A percentile compares a stretch with the other conserved stretches of the same genome.
Conservation (phyloP, 2,797 vertebrate species). For the Periophthalmus magnuspinnatus region DNA sequence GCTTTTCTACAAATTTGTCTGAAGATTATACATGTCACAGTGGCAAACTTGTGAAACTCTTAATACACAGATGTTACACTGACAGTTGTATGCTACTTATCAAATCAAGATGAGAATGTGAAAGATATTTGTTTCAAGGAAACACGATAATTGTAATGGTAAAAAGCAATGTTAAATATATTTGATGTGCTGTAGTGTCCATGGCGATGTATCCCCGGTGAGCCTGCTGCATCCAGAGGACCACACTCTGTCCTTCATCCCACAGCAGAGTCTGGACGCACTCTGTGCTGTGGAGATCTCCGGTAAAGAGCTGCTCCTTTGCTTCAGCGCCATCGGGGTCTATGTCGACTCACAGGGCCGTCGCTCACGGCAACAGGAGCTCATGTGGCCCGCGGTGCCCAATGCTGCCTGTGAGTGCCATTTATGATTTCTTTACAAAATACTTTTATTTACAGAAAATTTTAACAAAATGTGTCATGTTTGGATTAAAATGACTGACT, state of each 20-base stretch:
- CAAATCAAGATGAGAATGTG: too few relatives aligned
- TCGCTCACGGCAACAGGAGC: constrained; percentile 94
- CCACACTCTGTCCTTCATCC: constrained; percentile 93
- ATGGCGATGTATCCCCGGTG: constrained; percentile 81
- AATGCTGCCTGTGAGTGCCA: constrained; percentile 90
- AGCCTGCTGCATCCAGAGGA: constrained; percentile 92
- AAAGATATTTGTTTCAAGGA: too few relatives aligned
- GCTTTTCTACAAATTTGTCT: not conserved
- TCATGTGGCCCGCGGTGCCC: constrained; percentile 96
- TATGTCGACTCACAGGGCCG: constrained; percentile 97
- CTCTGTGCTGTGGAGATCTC: constrained; percentile 97
- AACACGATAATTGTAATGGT: too few relatives aligned
- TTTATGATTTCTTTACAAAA: not conserved
- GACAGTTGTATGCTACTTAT: too few relatives aligned
- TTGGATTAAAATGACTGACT: not conserved
- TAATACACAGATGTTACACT: too few relatives aligned
- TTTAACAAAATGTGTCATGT: not conserved
- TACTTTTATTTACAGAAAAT: not conserved
- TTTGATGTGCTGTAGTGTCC: constrained; percentile 66
- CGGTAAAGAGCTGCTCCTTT: constrained; percentile 95
- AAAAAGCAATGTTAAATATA: too few relatives aligned
- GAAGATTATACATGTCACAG: too few relatives aligned
- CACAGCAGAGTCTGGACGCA: constrained; percentile 87
- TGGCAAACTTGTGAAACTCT: too few relatives aligned
- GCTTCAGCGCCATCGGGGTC: constrained; percentile 94